These are phyloP conservation scores for Irena cyanogastra DNA, from an alignment of 2,113 vertebrate species.

Conservation along the genomic window DNA sequence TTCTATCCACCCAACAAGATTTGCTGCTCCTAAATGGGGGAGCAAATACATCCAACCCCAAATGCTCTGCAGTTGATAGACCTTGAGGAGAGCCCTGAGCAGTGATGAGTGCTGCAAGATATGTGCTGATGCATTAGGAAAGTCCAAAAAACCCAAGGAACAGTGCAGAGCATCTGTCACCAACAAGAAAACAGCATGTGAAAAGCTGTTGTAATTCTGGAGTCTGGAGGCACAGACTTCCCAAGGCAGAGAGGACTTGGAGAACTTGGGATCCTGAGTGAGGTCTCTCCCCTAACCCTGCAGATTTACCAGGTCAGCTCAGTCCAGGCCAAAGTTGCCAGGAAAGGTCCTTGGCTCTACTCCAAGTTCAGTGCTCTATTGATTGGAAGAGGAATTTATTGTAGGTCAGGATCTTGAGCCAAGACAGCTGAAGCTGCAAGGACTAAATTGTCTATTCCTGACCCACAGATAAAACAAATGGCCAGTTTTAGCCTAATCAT, in stretches of 20 bases:
- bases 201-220: background rate
- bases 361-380: background rate
- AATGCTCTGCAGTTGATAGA: background rate
- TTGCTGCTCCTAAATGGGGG: background rate
- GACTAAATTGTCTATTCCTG: background rate
- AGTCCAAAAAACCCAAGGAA: background rate
- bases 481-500: conserved; percentile 6
- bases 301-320: background rate
- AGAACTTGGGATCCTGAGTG: rapidly evolving
- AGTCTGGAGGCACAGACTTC: background rate
- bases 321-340: background rate
- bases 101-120: background rate
- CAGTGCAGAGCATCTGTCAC: background rate
- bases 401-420: background rate
- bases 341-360: background rate
- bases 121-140: background rate
- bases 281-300: background rate
- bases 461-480: conserved; percentile 13
- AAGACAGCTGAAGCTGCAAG: background rate
- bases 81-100: background rate
- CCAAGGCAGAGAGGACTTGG: background rate
- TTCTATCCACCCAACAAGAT: background rate
- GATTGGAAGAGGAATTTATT: background rate
- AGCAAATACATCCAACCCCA: background rate
- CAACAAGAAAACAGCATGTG: background rate